Evolutionary conservation across 1,140 invertebrate species (phyloP), one percentile per base, ranked within the genome.

Genomic region (Aporrectodea caliginosa): DNA sequence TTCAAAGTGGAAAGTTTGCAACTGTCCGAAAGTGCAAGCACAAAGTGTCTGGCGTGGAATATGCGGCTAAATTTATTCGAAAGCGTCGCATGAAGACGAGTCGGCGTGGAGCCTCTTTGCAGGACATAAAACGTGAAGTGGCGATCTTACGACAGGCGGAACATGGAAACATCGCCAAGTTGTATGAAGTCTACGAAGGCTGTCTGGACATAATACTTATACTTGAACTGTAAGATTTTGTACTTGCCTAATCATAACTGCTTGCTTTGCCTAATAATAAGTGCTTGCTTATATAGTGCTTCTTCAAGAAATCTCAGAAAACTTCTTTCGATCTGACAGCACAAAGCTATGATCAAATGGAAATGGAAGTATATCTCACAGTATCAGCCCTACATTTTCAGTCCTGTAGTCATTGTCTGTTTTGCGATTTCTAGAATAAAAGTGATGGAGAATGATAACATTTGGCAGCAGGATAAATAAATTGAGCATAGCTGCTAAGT

Each of bases 61-160:
- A 94, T 89, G 97, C 97, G 0, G 97, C 96, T 79, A 99, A 99
- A 90, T 96, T 95, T 88, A 93, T 98, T 82, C 93, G 93, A 87
- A 95, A 97, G 88, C 90, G 95, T 82, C 91, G 95, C 43, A 58
- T 76, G 1, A 81, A 79, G 29, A 83, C 84, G 0, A 84, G 87
- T 12, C 78, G 86, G n/a, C 83, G 85, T 30, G 86, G 85, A 0
- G 86, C 85, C 27, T 84, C 84, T 29, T 82, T 85, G 75, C 88
- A 90, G 79, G 88, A 90, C 81, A 91, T 91, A 76, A 86, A 90
- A 77, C 86, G 89, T 78, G 90, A 91, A 84, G 88, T 91, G 0
- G 84, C 87, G 34, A 90, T 91, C 58, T 85, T 93, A 77, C 85
- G 83, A 69, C 83, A 87, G 75, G 84, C 91, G 70, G 85, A 89